Base-by-base conservation (phyloP, 1,140 invertebrate genomes). In the Kradibia gibbosae region DNA sequence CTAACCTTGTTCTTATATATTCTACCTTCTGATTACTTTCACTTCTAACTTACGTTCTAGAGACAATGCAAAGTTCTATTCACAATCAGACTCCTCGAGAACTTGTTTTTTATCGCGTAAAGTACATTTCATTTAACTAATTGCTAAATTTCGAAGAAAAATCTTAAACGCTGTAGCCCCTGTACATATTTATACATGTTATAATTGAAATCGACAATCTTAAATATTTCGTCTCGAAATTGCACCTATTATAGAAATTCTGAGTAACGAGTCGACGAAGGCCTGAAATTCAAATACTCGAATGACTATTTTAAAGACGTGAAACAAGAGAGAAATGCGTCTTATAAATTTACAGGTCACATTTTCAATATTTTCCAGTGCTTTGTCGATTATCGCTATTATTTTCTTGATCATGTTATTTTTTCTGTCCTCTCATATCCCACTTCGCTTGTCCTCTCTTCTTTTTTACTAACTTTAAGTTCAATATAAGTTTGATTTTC, bases 151-250 rank as follows among this genome's bases (percentile, higher is more conserved):
- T 71, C 17, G 72, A 50, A 75, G 76, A 81, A 78, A 77, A 77
- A 53, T 34, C 75, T 77, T 84, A 79, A 82, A 76, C 77, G 39
- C 80, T 60, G 83, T 67, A 80, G 50, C 42, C 73, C 83, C 83
- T 84, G 71, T 80, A 84, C 80, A 82, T 82, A 72, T 82, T 83
- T 83, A 81, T 83, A 83, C 79, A 83, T 39, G 71, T 67, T 81
- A 83, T 80, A 72, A 80, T 83, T 39, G 76, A 80, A 70, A 42
- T 79, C 77, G 28, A 25, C 62, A 70, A 67, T 48, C 50, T 81
- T 62, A 84, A 82, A 55, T 80, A 60, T 84, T 80, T 82, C 50
- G 77, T 80, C 72, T 57, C 65, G 36, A 34, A 72, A 80, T 79
- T 82, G 53, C 70, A 81, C 48, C 65, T 82, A 45, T 48, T 48